phyloP scores from a whole-genome alignment of 2,797 vertebrate genomes.

The Gila robusta region DNA sequence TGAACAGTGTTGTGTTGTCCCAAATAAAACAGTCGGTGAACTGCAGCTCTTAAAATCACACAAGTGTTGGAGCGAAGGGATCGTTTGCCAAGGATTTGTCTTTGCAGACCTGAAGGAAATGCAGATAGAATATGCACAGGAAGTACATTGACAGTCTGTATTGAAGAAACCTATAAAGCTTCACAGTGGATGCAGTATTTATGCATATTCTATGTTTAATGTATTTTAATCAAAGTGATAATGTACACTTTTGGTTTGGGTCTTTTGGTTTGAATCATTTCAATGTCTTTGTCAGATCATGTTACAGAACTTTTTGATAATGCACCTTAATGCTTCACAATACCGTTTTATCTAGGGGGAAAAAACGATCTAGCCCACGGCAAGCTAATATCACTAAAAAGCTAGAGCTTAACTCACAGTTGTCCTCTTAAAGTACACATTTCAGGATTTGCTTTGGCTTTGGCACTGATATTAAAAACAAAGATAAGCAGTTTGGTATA shows the following conservation, averaged over 20 bases:
- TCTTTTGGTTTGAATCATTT: conserved; percentile 26
- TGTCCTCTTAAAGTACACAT: background rate
- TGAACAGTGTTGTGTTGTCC: background rate
- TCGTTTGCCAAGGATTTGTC: conserved; percentile 4
- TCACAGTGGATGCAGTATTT: conserved; percentile 25
- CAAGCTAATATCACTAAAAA: background rate
- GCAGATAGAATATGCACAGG: conserved; percentile 22
- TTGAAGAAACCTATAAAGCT: background rate
- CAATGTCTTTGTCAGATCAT: background rate
- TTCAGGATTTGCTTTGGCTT: background rate
- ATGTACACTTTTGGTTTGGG: background rate
- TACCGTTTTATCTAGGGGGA: background rate
- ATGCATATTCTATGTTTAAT: conserved; percentile 31
- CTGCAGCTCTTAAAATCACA: background rate
- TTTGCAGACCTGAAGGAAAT: conserved; percentile 6
- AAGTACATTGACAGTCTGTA: background rate
- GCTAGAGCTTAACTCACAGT: background rate
- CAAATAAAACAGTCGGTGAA: background rate
- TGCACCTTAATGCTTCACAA: conserved; percentile 8
- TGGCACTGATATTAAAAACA: background rate
- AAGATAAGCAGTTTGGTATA: background rate
- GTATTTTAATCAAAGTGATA: background rate
- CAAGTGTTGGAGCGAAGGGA: background rate
- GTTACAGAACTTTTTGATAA: conserved; percentile 3
- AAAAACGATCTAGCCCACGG: background rate